Conservation (phyloP, 2,113 vertebrate genomes). For the Crocuta crocuta region DNA sequence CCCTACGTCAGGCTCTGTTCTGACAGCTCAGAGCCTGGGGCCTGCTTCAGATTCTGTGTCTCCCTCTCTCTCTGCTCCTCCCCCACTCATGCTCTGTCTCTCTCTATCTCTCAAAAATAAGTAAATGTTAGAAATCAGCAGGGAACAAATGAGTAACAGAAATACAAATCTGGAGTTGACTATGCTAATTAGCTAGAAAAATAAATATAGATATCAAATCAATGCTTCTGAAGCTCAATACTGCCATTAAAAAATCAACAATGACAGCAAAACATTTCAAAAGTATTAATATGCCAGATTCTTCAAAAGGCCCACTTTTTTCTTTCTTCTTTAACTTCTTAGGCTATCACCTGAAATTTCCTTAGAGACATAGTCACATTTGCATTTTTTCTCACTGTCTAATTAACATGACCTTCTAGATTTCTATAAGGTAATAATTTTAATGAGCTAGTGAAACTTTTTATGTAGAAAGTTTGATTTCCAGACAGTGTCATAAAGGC, state of each 20-base stretch:
- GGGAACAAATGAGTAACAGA: background rate
- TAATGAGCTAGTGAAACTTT: background rate
- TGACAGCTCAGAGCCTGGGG: no score
- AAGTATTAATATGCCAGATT: background rate
- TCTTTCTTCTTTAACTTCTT: background rate
- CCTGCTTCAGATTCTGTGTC: no score
- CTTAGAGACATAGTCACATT: background rate
- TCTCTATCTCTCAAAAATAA: no score
- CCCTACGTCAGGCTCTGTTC: no score
- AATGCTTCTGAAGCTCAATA: background rate
- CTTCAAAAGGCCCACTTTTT: background rate
- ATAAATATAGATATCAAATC: background rate
- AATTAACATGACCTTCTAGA: background rate
- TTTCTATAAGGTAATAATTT: constrained; percentile 22
- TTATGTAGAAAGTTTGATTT: constrained; percentile 3
- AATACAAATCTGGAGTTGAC: background rate
- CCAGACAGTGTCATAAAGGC: background rate
- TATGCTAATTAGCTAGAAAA: background rate
- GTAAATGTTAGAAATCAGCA: background rate
- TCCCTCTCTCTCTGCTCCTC: no score
- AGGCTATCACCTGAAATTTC: background rate
- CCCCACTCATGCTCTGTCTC: no score
- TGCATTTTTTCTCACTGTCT: constrained; percentile 29
- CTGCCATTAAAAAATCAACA: background rate
- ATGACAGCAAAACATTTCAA: background rate